Evolutionary conservation across 1,140 invertebrate species (phyloP).

Genomic region (Liolophura sinensis): DNA sequence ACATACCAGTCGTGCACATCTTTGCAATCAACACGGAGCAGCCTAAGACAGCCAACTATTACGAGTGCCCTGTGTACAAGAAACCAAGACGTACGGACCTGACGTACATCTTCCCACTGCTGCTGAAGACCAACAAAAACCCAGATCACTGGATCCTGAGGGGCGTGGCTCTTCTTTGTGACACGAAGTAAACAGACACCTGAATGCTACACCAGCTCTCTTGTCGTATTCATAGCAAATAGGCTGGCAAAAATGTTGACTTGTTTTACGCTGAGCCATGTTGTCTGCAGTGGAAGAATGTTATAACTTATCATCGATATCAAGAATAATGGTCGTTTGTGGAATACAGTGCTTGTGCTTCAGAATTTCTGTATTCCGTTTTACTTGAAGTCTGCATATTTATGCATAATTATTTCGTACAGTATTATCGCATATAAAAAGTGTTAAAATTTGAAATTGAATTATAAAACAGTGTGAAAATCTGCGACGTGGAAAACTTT

Average conservation of each 20-base stretch:
- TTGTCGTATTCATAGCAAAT: neutral
- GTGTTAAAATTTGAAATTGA: too few species aligned
- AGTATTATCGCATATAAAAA: too few species aligned
- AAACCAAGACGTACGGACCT: slow-evolving; percentile 91
- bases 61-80: slow-evolving; percentile 96
- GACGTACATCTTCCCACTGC: slow-evolving; percentile 94
- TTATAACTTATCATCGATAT: neutral
- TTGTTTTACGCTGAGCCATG: neutral
- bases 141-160: slow-evolving; percentile 71
- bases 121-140: slow-evolving; percentile 72
- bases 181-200: slow-evolving; percentile 81
- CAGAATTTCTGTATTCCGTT: too few species aligned
- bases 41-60: slow-evolving; percentile 81
- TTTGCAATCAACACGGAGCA: slow-evolving; percentile 85
- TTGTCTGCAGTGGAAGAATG: slow-evolving; percentile 8
- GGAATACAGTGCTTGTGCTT: neutral
- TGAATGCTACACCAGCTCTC: neutral
- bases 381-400: too few species aligned
- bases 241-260: neutral
- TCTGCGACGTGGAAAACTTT: too few species aligned
- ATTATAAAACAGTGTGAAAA: too few species aligned
- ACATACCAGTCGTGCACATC: slow-evolving; percentile 71
- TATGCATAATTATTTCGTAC: too few species aligned
- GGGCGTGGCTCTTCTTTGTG: slow-evolving; percentile 91
- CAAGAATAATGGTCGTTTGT: neutral